Conservation (phyloP, 2,888 invertebrate species). For the Pollenia griseotomentosa region DNA sequence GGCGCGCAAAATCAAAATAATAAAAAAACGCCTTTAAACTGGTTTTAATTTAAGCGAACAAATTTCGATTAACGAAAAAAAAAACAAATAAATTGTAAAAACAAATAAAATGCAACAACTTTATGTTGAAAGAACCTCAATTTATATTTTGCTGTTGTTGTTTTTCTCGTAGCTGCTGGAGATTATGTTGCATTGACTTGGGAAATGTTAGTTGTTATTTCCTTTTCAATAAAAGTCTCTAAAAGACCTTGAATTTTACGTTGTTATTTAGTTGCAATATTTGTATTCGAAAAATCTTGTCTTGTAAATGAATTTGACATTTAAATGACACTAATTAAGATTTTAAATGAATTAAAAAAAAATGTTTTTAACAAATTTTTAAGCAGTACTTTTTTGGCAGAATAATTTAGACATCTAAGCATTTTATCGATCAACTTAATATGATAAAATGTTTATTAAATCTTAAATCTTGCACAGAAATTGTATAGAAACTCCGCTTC, state of each 20-base stretch:
- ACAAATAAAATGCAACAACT: constrained; percentile 38
- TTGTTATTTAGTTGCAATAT: not conserved
- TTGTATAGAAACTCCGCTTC: too few relatives aligned
- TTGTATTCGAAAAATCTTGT: constrained; percentile 15
- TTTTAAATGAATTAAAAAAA: not conserved
- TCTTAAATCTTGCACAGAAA: too few relatives aligned
- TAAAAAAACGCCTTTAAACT: constrained; percentile 45
- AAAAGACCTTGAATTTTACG: constrained; percentile 53
- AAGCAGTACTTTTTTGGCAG: too few relatives aligned
- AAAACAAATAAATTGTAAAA: constrained; percentile 11
- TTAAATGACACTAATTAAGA: constrained; percentile 30
- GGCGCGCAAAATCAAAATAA: not conserved
- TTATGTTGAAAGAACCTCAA: constrained; percentile 56
- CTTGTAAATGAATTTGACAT: constrained; percentile 56
- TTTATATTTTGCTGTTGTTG: not conserved
- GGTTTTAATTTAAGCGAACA: constrained; percentile 32
- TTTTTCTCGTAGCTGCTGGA: not conserved
- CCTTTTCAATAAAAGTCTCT: constrained; percentile 60
- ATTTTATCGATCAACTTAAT: too few relatives aligned
- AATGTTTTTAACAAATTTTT: too few relatives aligned
- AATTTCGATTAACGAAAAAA: constrained; percentile 19
- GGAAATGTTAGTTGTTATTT: constrained; percentile 65
- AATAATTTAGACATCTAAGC: too few relatives aligned
- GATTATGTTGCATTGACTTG: constrained; percentile 27
- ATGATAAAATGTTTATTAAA: too few relatives aligned